Evolutionary conservation across 1,140 invertebrate species (phyloP), one percentile per base, ranked within the genome.

Genomic region (Rhopalosiphum padi): DNA sequence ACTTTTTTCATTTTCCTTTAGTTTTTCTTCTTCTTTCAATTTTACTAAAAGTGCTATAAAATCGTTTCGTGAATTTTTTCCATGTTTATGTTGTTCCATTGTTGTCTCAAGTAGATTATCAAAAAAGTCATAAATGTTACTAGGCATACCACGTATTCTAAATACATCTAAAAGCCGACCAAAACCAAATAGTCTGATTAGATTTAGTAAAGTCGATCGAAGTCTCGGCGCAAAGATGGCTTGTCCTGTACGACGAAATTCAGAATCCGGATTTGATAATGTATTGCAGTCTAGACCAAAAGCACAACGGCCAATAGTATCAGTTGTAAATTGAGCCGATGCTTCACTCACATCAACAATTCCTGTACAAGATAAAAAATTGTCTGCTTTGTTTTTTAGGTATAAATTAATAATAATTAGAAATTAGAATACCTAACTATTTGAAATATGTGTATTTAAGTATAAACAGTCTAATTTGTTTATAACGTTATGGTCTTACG

Each of bases 241-340:
- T 43, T 82, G 94, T 21, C 95, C 95, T 35, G 94, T 94, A 68
- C 94, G 85, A 21, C 95, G 87, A 95, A 97, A 97, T 94, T 96
- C 95, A 0, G 96, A 95, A 53, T 96, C 94, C 0, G 96, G 95
- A 94, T 96, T 95, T 91, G 95, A 95, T 18, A 96, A 95, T 51
- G 94, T 90, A 77, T 95, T 94, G 4, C 90, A 94, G 77, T 95
- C 94, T 0, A 95, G 43, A 8, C 95, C 95, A 94, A 95, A 95
- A 51, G 95, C 95, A 85, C 94, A 94, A 22, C 94, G 25, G 11
- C 93, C 94, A 46, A 95, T 95, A 9, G 95, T 93, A 77, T 95
- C 94, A 2, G 94, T 94, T 5, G 94, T 94, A 37, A 94, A 94
- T 37, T 93, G 83, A n/a, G 93, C 77, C 55, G 90, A 51, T 7